Conservation (phyloP, 1,140 invertebrate species). For the Scaptomyza graminum region DNA sequence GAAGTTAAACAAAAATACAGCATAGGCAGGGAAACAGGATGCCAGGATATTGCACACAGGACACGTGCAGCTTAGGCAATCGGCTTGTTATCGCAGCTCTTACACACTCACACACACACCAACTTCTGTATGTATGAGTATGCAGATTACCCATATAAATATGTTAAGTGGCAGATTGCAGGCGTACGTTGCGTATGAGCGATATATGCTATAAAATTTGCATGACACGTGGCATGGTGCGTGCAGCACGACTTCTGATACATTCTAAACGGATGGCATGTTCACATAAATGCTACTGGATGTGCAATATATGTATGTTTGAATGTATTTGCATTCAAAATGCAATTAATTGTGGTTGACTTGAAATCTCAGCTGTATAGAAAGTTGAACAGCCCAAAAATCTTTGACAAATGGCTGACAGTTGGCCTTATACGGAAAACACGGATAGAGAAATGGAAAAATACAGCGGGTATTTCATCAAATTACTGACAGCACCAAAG, state of each 20-base stretch:
- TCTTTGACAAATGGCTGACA: slow-evolving; percentile 43
- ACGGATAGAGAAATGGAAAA: slow-evolving; percentile 3
- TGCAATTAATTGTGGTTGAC: slow-evolving; percentile 31
- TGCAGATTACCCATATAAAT: slow-evolving; percentile 53
- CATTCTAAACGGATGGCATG: slow-evolving; percentile 21
- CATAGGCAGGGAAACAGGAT: background rate
- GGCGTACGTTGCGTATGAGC: slow-evolving; percentile 59
- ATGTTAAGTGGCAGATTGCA: slow-evolving; percentile 58
- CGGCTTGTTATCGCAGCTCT: slow-evolving; percentile 53
- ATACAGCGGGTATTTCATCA: slow-evolving; percentile 23
- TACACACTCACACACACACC: slow-evolving; percentile 7
- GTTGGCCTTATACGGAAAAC: slow-evolving; percentile 4
- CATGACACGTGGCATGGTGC: slow-evolving; percentile 16
- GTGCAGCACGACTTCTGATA: background rate
- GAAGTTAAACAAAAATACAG: background rate
- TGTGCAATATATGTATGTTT: slow-evolving; percentile 1
- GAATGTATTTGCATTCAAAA: background rate
- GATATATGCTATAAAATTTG: slow-evolving; percentile 61
- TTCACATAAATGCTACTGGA: background rate
- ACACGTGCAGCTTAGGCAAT: slow-evolving; percentile 60
- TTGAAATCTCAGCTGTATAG: slow-evolving; percentile 4
- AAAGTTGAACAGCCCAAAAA: slow-evolving; percentile 29
- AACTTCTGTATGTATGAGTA: slow-evolving; percentile 27
- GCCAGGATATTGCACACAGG: slow-evolving; percentile 41
- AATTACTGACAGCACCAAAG: slow-evolving; percentile 20